These are phyloP conservation scores for Lacerta bilineata DNA, from an alignment of 2,797 vertebrate species.

Conservation along the genomic window DNA sequence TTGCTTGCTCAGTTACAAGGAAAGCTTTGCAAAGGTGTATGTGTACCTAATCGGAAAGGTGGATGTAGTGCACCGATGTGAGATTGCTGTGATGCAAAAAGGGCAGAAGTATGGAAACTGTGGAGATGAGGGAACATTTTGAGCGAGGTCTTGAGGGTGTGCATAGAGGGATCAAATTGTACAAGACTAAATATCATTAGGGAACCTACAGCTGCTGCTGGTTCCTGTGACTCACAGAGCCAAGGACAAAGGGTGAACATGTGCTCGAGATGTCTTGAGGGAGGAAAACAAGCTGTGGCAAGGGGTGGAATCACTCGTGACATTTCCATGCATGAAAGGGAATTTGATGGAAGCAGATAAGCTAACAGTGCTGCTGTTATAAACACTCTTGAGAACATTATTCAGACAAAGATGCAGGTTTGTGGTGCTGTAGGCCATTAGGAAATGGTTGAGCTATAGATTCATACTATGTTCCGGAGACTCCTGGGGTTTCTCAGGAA, in stretches of 20 bases:
- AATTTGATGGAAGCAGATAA: constrained; percentile 3
- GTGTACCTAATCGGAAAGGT: background rate
- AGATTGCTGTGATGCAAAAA: constrained; percentile 7
- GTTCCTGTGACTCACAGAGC: constrained; percentile 35
- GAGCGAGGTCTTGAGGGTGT: constrained; percentile 25
- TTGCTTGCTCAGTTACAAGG: background rate
- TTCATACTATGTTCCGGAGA: background rate
- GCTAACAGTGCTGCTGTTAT: background rate
- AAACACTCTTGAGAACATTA: background rate
- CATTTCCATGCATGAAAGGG: constrained; percentile 1
- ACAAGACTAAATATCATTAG: constrained; percentile 57
- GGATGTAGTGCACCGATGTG: constrained; percentile 10
- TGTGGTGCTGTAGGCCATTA: background rate
- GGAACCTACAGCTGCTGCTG: constrained; percentile 22
- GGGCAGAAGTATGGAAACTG: constrained; percentile 41
- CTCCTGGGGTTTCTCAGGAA: background rate
- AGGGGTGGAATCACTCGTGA: constrained; percentile 10
- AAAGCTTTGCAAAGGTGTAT: background rate
- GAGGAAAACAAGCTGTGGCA: constrained; percentile 26
- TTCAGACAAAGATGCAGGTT: background rate
- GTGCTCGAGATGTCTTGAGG: constrained; percentile 27
- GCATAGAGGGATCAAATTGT: constrained; percentile 48
- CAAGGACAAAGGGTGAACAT: constrained; percentile 10
- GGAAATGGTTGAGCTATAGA: background rate
- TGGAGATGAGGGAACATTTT: constrained; percentile 25